phyloP scores from a whole-genome alignment of 1,140 invertebrate species.

The Archivesica marissinica region DNA sequence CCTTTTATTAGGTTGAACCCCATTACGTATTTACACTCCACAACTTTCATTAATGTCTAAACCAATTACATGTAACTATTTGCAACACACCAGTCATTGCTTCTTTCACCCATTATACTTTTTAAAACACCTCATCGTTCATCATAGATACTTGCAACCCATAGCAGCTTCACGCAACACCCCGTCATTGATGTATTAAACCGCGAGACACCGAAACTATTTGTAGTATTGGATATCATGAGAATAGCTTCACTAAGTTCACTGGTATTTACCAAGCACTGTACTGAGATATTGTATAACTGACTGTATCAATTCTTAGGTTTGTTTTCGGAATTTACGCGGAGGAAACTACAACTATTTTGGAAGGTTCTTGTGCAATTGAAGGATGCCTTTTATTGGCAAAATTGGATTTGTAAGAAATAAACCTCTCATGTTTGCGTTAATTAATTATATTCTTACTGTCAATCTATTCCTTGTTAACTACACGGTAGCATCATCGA shows the following conservation, averaged over 20 bases:
- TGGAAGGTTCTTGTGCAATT: not conserved
- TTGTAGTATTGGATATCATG: too few relatives aligned
- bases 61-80: too few relatives aligned
- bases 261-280: not conserved
- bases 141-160: too few relatives aligned
- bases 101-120: too few relatives aligned
- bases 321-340: not conserved
- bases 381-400: not conserved
- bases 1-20: too few relatives aligned
- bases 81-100: too few relatives aligned
- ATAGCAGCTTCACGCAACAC: conserved; percentile 23
- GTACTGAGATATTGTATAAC: not conserved
- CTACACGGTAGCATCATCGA: not conserved
- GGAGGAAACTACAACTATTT: not conserved
- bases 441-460: not conserved
- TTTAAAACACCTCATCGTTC: too few relatives aligned
- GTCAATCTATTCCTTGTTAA: conserved; percentile 12
- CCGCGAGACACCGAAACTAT: too few relatives aligned
- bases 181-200: not conserved
- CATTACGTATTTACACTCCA: too few relatives aligned
- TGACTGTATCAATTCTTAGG: conserved; percentile 8
- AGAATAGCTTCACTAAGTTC: too few relatives aligned
- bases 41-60: too few relatives aligned
- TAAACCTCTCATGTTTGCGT: not conserved
- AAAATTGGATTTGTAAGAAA: conserved; percentile 30